Conservation (phyloP, 2,888 invertebrate species). For the Hydriomena furcata region DNA sequence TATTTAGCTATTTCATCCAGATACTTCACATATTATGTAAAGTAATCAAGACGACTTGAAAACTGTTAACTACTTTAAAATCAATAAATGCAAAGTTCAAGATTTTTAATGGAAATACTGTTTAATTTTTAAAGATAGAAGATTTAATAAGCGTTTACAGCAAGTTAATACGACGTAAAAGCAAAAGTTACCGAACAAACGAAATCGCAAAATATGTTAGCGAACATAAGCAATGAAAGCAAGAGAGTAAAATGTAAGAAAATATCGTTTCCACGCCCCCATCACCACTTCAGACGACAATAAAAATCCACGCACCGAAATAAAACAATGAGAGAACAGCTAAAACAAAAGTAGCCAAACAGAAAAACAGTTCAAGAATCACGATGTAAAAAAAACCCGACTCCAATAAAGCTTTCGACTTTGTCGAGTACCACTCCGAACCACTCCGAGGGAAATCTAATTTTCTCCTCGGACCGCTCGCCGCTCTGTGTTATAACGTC, state of each 20-base stretch:
- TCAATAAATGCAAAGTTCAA: too few species aligned
- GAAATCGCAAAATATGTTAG: conserved; percentile 39
- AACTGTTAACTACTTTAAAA: too few species aligned
- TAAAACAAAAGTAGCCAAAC: conserved; percentile 69
- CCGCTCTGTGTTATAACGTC: conserved; percentile 63
- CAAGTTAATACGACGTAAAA: not conserved
- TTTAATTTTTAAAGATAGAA: too few species aligned
- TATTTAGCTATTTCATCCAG: too few species aligned
- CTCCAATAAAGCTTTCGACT: conserved; percentile 72
- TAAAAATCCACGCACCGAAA: conserved; percentile 61
- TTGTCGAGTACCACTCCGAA: conserved; percentile 71
- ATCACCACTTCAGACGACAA: conserved; percentile 49
- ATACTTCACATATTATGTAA: too few species aligned
- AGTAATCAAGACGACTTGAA: too few species aligned
- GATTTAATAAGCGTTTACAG: too few species aligned
- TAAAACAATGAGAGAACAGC: conserved; percentile 64
- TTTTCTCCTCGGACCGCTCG: conserved; percentile 73
- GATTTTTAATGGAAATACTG: too few species aligned
- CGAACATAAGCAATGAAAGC: conserved; percentile 34
- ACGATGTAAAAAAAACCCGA: conserved; percentile 62
- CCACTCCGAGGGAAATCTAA: conserved; percentile 77
- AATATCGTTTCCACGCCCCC: conserved; percentile 49
- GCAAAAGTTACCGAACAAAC: conserved; percentile 15
- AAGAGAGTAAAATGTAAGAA: conserved; percentile 42
- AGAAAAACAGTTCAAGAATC: conserved; percentile 73